Evolutionary conservation across 2,113 vertebrate genomes (phyloP), one percentile per base, ranked within the genome.

Genomic region (Oceanodroma tethys): DNA sequence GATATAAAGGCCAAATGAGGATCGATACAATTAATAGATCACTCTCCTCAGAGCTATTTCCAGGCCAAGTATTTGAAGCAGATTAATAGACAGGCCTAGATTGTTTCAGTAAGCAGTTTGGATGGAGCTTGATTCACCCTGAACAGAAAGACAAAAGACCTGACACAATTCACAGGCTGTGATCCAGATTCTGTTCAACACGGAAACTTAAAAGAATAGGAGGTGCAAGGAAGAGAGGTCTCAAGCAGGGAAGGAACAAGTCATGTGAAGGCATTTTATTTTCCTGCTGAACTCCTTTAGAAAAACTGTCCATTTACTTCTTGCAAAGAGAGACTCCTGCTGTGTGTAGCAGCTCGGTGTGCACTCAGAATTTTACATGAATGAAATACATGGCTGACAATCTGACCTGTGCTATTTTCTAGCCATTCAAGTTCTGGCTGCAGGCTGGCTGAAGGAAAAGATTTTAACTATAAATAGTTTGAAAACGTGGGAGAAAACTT

Each of bases 21-120:
- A 93, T 93, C 75, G 13, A 93, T 90, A 83, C n/a, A 58, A 55
- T 88, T 92, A 94, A 92, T 47, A 90, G 72, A 80, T 81, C 50
- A 13, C 63, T 92, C 83, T 92, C 88, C 85, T 90, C 36, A 34
- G 43, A 66, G 62, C 50, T 94, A 58, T 92, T 96, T 93, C 66
- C 38, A n/a, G 27, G 11, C 62, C 19, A 7, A 47, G 40, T 59
- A 66, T 94, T 83, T 92, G 85, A 93, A 92, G 62, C 71, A 93
- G 74, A 93, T 86, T 92, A 94, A 93, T 86, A 90, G 93, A 73
- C 20, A 85, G 73, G 58, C 62, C 84, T 60, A 68, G 53, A 47
- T 80, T 70, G 58, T 95, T 94, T 86, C 74, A 73, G 34, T 80
- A 53, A 81, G 67, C 27, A 53, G 62, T 90, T 92, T 86, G n/a